phyloP scores from a whole-genome alignment of 2,113 vertebrate genomes.

The Scomber scombrus region DNA sequence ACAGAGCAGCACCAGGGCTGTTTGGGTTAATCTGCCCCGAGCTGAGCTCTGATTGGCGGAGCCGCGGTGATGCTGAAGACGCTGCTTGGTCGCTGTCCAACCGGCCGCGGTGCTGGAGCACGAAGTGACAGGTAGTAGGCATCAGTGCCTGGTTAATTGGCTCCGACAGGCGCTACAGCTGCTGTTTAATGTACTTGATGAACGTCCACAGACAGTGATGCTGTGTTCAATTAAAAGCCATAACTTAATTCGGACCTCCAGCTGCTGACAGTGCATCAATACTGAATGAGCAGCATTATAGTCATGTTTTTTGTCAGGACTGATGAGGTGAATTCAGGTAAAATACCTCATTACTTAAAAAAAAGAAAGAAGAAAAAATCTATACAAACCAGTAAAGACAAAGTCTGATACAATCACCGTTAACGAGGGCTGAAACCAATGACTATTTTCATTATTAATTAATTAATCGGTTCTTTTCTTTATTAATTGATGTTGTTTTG shows the following conservation, averaged over 20 bases:
- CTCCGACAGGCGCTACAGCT: slow-evolving; percentile 28
- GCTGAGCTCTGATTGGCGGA: slow-evolving; percentile 79
- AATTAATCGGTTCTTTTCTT: too few species aligned
- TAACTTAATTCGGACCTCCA: not conserved
- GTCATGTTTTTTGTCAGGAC: not conserved
- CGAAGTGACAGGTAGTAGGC: slow-evolving; percentile 21
- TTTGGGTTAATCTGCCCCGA: slow-evolving; percentile 74
- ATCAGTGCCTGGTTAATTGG: slow-evolving; percentile 24
- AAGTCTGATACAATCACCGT: not conserved
- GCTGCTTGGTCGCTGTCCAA: slow-evolving; percentile 76
- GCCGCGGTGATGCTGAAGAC: slow-evolving; percentile 71
- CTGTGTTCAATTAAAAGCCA: slow-evolving; percentile 5
- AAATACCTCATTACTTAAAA: not conserved
- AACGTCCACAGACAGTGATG: slow-evolving; percentile 15
- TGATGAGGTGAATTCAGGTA: not conserved
- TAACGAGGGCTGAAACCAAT: too few species aligned
- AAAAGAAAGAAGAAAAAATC: not conserved
- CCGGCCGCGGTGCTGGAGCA: slow-evolving; percentile 70
- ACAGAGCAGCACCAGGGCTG: slow-evolving; percentile 60
- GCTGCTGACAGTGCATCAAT: not conserved
- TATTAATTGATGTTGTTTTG: too few species aligned
- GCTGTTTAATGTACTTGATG: not conserved
- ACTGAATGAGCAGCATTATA: not conserved
- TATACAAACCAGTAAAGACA: not conserved
- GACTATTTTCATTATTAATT: too few species aligned